Percentiles rank a stretch among this genome's conserved stretches.
Conservation (phyloP, 1,140 invertebrate species). For the Hyposmocoma kahamanoa region DNA sequence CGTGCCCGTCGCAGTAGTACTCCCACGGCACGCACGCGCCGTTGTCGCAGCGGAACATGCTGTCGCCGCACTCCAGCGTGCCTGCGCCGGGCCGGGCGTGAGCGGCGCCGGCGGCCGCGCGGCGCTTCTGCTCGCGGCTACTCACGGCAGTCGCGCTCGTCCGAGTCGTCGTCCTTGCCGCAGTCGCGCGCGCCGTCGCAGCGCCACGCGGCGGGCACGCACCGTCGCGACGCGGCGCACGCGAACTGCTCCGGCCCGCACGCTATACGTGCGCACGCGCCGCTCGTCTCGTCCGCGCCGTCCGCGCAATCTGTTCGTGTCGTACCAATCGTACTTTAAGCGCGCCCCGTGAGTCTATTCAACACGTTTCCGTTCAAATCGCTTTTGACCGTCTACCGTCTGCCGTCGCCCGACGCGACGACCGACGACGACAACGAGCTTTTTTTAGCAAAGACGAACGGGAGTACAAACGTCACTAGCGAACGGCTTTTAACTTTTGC, state of each 20-base stretch:
- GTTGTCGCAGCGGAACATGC: slow-evolving; percentile 81
- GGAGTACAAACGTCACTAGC: too few relatives aligned
- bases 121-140: too few relatives aligned
- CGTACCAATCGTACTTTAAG: neutral
- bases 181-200: slow-evolving; percentile 87
- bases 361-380: too few relatives aligned
- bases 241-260: slow-evolving; percentile 35
- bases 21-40: slow-evolving; percentile 80
- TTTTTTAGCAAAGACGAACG: neutral
- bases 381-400: neutral
- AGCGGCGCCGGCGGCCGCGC: too few relatives aligned
- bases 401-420: neutral
- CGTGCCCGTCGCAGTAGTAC: slow-evolving; percentile 80
- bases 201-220: slow-evolving; percentile 85
- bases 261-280: slow-evolving; percentile 25
- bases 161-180: slow-evolving; percentile 75
- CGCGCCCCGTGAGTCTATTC: too few relatives aligned
- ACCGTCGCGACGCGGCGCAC: slow-evolving; percentile 69
- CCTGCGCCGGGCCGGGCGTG: too few relatives aligned
- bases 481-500: too few relatives aligned
- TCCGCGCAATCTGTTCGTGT: slow-evolving; percentile 39
- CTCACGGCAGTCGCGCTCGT: slow-evolving; percentile 85
- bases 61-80: slow-evolving; percentile 68
- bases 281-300: slow-evolving; percentile 43
- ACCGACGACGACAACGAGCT: too few relatives aligned